Evolutionary conservation across 2,797 vertebrate genomes (phyloP).

Genomic region (Poecile montanus): DNA sequence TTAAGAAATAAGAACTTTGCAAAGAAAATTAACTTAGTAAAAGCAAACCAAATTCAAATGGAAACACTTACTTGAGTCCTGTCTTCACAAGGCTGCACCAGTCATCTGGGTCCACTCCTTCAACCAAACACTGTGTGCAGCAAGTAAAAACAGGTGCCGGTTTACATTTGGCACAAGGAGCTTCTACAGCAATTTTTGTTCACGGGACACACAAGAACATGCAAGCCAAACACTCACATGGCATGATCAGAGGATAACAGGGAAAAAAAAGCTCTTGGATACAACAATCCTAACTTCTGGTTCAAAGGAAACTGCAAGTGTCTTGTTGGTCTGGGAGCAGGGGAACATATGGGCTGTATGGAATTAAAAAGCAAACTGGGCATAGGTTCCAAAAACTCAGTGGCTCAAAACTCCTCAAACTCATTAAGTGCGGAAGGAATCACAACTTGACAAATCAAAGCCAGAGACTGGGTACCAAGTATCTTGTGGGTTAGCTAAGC

Average conservation of each 20-base stretch:
- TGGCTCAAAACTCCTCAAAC: not conserved
- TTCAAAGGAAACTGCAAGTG: not conserved
- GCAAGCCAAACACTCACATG: not conserved
- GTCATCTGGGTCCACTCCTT: constrained; percentile 78
- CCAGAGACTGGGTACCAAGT: not conserved
- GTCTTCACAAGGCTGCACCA: constrained; percentile 90
- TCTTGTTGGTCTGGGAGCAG: not conserved
- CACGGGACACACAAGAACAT: not conserved
- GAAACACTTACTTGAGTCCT: constrained; percentile 90
- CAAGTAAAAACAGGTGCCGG: not conserved
- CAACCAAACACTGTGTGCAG: constrained; percentile 70
- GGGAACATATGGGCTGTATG: not conserved
- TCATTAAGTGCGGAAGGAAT: not conserved
- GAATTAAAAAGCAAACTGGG: not conserved
- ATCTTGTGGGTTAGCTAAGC: not conserved
- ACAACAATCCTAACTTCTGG: not conserved
- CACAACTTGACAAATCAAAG: not conserved
- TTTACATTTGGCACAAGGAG: not conserved
- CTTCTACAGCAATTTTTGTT: not conserved
- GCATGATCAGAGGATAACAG: not conserved
- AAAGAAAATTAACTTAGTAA: not conserved
- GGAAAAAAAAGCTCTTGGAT: not conserved
- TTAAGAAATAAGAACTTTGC: not conserved
- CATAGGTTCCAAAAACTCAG: not conserved
- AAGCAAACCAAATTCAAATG: not conserved